A percentile compares a stretch with the other conserved stretches of the same genome.
Evolutionary conservation across 2,113 vertebrate genomes (phyloP).

Genomic region (Anarrhichthys ocellatus): DNA sequence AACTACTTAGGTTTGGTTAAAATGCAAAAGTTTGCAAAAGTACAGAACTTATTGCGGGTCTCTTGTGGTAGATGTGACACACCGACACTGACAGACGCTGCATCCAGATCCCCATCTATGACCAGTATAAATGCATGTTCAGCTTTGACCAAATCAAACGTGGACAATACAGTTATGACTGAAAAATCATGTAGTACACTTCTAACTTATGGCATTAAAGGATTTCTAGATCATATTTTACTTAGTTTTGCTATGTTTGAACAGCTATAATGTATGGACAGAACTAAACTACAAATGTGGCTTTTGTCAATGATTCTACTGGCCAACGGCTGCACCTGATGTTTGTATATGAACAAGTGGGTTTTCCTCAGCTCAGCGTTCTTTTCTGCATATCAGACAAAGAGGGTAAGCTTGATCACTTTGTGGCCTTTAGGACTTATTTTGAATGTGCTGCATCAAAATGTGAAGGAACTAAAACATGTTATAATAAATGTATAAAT

Average conservation of each 20-base stretch:
- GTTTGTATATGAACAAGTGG: not conserved
- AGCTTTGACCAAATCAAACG: not conserved
- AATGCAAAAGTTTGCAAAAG: not conserved
- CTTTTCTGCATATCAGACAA: not conserved
- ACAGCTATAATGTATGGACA: not conserved
- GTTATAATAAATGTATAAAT: conserved; percentile 9
- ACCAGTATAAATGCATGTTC: not conserved
- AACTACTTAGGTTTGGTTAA: not conserved
- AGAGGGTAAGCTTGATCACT: not conserved
- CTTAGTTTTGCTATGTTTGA: not conserved
- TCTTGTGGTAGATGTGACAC: not conserved
- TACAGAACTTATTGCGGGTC: not conserved
- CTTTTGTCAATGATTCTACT: not conserved
- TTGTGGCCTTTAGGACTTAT: not conserved
- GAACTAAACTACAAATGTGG: not conserved
- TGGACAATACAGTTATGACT: not conserved
- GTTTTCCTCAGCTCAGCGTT: not conserved
- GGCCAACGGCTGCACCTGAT: not conserved
- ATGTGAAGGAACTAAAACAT: conserved; percentile 30
- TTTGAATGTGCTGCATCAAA: not conserved
- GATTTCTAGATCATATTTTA: not conserved
- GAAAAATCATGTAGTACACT: not conserved
- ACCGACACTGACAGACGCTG: not conserved
- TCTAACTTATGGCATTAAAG: not conserved
- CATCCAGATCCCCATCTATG: not conserved